Evolutionary conservation across 2,888 invertebrate species (phyloP).

Genomic region (Sipha maydis): DNA sequence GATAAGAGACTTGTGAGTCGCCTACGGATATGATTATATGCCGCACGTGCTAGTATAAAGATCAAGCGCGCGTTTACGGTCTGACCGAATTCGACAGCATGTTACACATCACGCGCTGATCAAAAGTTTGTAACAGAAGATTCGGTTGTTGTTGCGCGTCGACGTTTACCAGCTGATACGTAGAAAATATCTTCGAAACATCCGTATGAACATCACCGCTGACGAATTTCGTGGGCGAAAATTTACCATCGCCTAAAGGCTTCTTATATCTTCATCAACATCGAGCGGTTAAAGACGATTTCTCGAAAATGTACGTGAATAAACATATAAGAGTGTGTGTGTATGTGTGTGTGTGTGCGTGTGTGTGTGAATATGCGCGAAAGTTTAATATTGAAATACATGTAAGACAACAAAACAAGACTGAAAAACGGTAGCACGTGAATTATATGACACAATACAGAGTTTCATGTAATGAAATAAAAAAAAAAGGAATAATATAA

Average conservation of each 20-base stretch:
- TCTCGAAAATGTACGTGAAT: background rate
- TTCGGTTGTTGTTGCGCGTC: background rate
- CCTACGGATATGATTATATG: too few relatives aligned
- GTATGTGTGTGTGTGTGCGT: too few relatives aligned
- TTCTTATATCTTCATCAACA: background rate
- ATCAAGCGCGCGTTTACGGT: too few relatives aligned
- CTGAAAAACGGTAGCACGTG: background rate
- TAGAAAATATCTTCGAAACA: background rate
- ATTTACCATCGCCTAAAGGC: background rate
- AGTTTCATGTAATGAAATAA: background rate
- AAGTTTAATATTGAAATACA: background rate
- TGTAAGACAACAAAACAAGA: background rate
- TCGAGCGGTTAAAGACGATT: background rate
- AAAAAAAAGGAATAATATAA: background rate
- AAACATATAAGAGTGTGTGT: too few relatives aligned
- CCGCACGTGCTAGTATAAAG: too few relatives aligned
- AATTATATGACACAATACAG: background rate
- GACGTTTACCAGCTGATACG: background rate
- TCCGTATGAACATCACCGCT: background rate
- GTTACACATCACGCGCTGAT: background rate
- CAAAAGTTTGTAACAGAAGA: background rate
- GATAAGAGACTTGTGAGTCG: too few relatives aligned
- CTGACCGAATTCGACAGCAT: background rate
- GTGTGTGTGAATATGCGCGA: background rate
- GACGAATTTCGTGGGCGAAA: background rate